Evolutionary conservation across 2,888 invertebrate genomes (phyloP).

Genomic region (Hololepta plana): DNA sequence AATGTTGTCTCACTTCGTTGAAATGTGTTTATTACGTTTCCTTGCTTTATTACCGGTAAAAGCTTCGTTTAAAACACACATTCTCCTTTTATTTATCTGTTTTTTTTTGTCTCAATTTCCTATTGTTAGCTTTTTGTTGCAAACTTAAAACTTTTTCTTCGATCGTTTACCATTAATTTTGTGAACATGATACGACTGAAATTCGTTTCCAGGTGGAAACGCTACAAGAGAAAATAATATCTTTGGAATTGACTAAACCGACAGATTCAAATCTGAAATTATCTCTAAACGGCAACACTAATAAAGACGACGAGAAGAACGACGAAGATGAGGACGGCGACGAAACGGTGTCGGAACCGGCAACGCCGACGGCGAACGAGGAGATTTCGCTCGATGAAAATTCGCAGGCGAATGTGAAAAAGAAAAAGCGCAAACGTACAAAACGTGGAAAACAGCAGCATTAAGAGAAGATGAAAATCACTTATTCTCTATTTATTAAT

Average conservation of each 20-base stretch:
- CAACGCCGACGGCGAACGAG: constrained; percentile 35
- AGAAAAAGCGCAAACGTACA: constrained; percentile 32
- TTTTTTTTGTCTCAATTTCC: no score
- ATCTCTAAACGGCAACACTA: constrained; percentile 14
- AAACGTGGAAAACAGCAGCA: constrained; percentile 35
- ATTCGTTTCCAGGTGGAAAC: constrained; percentile 56
- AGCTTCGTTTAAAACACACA: no score
- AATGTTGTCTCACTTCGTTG: no score
- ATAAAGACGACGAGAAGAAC: constrained; percentile 8
- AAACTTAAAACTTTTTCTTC: no score
- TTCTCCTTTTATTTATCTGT: no score
- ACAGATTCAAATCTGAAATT: constrained; percentile 15
- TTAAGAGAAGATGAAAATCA: no score
- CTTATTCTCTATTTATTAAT: no score
- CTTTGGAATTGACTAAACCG: constrained; percentile 55
- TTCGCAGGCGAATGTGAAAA: constrained; percentile 25
- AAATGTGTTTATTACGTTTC: no score
- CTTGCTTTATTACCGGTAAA: no score
- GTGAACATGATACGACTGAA: no score
- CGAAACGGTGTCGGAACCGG: constrained; percentile 24
- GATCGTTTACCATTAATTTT: no score
- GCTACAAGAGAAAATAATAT: constrained; percentile 79
- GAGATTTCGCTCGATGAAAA: constrained; percentile 29
- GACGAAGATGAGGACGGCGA: constrained; percentile 28
- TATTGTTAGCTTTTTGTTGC: no score